Evolutionary conservation across 2,797 vertebrate genomes (phyloP), one percentile per base, ranked within the genome.

Genomic region (Otus scops): DNA sequence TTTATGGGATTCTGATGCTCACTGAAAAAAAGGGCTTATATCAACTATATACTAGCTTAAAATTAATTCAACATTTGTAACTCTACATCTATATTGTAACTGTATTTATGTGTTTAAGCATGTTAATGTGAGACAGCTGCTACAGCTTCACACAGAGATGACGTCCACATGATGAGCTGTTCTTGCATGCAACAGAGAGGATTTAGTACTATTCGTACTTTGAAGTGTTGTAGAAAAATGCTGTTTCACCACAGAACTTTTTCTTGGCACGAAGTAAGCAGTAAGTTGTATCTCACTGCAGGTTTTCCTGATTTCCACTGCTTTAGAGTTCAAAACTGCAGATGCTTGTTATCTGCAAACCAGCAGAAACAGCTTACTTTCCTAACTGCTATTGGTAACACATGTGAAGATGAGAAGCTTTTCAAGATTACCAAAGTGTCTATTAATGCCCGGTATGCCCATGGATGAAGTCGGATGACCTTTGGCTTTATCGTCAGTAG

Each of bases 61-160:
- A 94, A 90, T 87, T 82, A 91, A 93, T 85, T 83, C 45, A 93
- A 51, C 57, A 39, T 90, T 91, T 93, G 36, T 92, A 64, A 85
- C 30, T 87, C 51, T 86, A n/a, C 39, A 54, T 88, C 61, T 87
- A 4, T 92, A 64, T 84, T 89, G 18, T 92, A 56, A 39, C 65
- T 76, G 69, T 69, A 28, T 88, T 82, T 92, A 38, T 87, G 26
- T 81, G 38, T 64, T 92, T 79, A 94, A 93, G 50, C 43, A 78
- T 73, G 32, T 56, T 96, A 96, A 96, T 84, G 7, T 90, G 79
- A 88, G 76, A 84, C 95, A 96, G 94, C 93, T 95, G 93, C 74
- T 90, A 36, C 20, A 69, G 50, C 70, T 92, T 90, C 13, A 1
- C 78, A 36, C 8, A 28, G 73, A 81, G 73, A 65, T 47, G 21